Evolutionary conservation across 2,113 vertebrate genomes (phyloP).

Genomic region (Eulemur macaco): DNA sequence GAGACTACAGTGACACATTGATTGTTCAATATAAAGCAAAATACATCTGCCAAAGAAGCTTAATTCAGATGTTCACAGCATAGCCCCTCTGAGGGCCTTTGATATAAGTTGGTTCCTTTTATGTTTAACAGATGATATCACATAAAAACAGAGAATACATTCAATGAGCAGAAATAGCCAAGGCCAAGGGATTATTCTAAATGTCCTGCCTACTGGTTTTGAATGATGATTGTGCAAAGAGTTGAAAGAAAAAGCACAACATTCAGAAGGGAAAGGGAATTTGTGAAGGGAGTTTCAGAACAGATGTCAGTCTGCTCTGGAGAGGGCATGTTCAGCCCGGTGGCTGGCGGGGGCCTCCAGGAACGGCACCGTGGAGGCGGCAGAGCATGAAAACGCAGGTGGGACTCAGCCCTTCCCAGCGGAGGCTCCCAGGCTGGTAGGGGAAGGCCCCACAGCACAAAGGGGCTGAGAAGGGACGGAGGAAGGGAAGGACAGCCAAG

Average conservation of each 20-base stretch:
- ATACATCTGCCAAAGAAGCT: background rate
- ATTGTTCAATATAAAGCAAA: background rate
- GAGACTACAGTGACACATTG: background rate
- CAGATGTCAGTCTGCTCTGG: background rate
- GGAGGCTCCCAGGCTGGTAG: too few relatives aligned
- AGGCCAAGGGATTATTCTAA: background rate
- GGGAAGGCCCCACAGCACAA: too few relatives aligned
- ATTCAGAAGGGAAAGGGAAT: background rate
- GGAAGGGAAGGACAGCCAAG: background rate
- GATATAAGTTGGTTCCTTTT: background rate
- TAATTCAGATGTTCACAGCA: background rate
- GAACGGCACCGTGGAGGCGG: background rate
- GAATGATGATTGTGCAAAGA: background rate
- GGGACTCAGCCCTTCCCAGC: too few relatives aligned
- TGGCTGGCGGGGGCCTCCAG: background rate
- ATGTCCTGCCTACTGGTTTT: background rate
- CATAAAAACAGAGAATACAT: background rate
- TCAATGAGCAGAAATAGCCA: background rate
- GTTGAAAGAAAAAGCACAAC: background rate
- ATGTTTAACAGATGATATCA: background rate
- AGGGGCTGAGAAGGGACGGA: background rate
- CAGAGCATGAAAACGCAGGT: too few relatives aligned
- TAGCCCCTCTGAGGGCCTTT: background rate
- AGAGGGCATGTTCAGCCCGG: background rate
- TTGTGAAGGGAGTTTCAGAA: background rate